Conservation (phyloP, 2,113 vertebrate genomes). For the Tachuris rubrigastra region DNA sequence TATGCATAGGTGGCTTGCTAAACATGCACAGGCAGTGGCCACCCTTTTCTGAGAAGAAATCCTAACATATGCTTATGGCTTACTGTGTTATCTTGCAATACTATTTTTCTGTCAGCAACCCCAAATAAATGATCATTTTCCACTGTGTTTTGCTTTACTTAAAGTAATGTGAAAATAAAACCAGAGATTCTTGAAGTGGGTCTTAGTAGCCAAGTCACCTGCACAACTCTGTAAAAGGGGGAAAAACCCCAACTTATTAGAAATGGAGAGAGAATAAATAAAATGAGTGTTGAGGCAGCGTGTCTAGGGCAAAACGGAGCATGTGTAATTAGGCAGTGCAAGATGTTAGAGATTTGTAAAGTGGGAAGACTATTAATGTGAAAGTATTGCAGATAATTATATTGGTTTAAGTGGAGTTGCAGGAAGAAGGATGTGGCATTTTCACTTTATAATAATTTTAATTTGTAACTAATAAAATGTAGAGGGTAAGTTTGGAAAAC, state of each 20-base stretch:
- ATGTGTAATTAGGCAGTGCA: background rate
- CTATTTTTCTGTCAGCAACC: background rate
- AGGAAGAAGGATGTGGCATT: background rate
- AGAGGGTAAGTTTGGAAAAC: background rate
- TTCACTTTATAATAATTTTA: background rate
- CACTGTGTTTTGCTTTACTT: background rate
- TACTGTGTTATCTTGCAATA: background rate
- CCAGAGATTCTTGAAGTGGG: background rate
- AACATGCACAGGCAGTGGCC: accelerated
- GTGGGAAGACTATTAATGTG: background rate
- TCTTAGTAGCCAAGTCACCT: background rate
- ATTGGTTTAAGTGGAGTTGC: background rate
- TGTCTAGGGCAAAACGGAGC: background rate
- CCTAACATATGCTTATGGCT: background rate
- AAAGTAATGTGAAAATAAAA: background rate
- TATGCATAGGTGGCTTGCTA: background rate
- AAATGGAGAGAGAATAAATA: background rate
- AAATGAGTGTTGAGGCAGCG: background rate
- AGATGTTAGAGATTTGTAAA: background rate
- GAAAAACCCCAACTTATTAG: background rate
- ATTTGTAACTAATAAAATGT: background rate
- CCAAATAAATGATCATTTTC: background rate
- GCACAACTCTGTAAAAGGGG: background rate
- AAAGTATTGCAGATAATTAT: background rate
- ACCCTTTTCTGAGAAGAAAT: background rate